Conservation (phyloP, 2,797 vertebrate species). For the Artibeus jamaicensis region DNA sequence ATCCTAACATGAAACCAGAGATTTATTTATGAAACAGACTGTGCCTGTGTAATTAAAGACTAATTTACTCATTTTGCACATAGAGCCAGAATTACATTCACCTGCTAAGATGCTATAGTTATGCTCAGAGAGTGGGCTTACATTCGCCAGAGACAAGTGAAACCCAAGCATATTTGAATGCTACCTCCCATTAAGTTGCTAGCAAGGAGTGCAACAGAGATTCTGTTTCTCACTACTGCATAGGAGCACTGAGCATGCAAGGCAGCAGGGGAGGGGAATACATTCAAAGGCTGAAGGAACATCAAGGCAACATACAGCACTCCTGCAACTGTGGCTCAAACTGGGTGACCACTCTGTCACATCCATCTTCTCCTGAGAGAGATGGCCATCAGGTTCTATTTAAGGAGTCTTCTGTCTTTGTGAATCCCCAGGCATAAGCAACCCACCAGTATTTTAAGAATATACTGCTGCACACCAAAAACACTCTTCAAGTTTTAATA, state of each 20-base stretch:
- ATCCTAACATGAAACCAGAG: not conserved
- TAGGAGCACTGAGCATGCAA: not conserved
- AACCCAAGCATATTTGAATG: not conserved
- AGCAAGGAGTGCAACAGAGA: not conserved
- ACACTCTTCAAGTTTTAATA: not conserved
- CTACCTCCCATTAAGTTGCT: not conserved
- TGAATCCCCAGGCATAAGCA: not conserved
- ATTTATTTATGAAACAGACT: not conserved
- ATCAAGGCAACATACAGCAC: not conserved
- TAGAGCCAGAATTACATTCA: not conserved
- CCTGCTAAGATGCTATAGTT: not conserved
- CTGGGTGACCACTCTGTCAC: not conserved
- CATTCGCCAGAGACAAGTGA: not conserved
- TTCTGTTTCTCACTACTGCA: not conserved
- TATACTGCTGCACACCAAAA: not conserved
- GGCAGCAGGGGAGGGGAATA: too few species aligned
- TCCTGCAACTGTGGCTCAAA: not conserved
- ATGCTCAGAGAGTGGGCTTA: not conserved
- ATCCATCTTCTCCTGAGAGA: not conserved
- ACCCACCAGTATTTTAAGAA: not conserved
- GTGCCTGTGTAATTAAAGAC: not conserved
- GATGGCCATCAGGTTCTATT: not conserved
- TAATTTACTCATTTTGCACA: not conserved
- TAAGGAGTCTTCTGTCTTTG: not conserved
- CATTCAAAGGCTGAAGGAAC: not conserved